Conservation (phyloP, 2,888 invertebrate species). For the Pammene fasciana region DNA sequence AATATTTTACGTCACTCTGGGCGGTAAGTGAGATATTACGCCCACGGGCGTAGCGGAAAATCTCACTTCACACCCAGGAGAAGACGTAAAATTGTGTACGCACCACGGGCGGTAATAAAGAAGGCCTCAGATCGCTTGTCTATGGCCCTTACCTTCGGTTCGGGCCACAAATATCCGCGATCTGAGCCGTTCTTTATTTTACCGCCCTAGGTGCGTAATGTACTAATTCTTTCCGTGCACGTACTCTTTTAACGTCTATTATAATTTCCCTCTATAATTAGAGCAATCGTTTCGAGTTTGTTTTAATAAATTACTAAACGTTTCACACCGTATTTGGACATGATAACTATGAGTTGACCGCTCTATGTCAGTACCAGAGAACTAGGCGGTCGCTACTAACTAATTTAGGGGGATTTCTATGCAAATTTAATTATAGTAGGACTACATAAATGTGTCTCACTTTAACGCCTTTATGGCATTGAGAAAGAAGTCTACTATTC, state of each 20-base stretch:
- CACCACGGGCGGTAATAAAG: too few species aligned
- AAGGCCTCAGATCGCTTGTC: too few species aligned
- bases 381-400: slow-evolving; percentile 49
- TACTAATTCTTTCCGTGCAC: too few species aligned
- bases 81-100: too few species aligned
- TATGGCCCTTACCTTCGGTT: too few species aligned
- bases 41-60: too few species aligned
- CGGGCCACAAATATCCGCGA: too few species aligned
- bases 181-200: too few species aligned
- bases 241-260: slow-evolving; percentile 24
- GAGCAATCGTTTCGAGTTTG: slow-evolving; percentile 14
- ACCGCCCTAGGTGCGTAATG: too few species aligned
- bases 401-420: slow-evolving; percentile 75
- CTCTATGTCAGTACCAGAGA: slow-evolving; percentile 38
- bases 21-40: too few species aligned
- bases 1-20: neutral
- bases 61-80: too few species aligned
- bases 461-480: slow-evolving; percentile 3
- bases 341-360: slow-evolving; percentile 27
- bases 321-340: slow-evolving; percentile 31
- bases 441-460: slow-evolving; percentile 12
- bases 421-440: slow-evolving; percentile 66
- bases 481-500: slow-evolving; percentile 9
- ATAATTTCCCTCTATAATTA: slow-evolving; percentile 18
- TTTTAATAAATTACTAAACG: neutral